Evolutionary conservation across 2,888 invertebrate genomes (phyloP), one percentile per base, ranked within the genome.

Genomic region (Meghimatium bilineatum): DNA sequence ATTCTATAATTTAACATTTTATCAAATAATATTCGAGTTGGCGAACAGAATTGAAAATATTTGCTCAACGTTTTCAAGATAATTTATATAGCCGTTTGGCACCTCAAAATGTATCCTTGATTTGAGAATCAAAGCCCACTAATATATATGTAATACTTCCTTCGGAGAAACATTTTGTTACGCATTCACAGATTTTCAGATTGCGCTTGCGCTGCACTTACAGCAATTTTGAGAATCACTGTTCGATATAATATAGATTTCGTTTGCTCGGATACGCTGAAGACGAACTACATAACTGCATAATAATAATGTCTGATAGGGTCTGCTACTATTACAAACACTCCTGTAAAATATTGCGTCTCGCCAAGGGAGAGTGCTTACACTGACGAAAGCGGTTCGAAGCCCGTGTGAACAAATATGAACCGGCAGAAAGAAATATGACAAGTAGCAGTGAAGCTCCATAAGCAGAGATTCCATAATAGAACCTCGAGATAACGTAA

Each of bases 221-320:
- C 32, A 66, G 29, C 44, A 8, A 32, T 29, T 66, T 23, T 32
- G 66, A 29, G 66, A 66, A 66, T 32, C 71, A 8, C 5, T 38
- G 38, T 36, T 26, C 38, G 23, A 71, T 23, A 71, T 38, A 38
- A 38, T 8, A 56, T 56, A 38, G 71, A 38, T 38, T 20, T 1
- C 3, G 23, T 26, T 71, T 36, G 20, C 38, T 1, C n/a, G 12
- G 17, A 1, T 23, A 20, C 52, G 29, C 52, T 1, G 32, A 26
- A 29, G 52, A 52, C 52, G 49, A 67, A 32, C 67, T 23, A 49
- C 3, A 20, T 34, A 67, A 52, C 44, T 38, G 67, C 34, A 44
- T 66, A 66, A 67, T 44, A 74, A 74, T 34, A 52, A 52, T 75
- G 29, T 75, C 14, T 75, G 32, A 56, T 49, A 38, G 49, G 56